Conservation (phyloP, 1,140 invertebrate species). For the Brachionus calyciflorus region DNA sequence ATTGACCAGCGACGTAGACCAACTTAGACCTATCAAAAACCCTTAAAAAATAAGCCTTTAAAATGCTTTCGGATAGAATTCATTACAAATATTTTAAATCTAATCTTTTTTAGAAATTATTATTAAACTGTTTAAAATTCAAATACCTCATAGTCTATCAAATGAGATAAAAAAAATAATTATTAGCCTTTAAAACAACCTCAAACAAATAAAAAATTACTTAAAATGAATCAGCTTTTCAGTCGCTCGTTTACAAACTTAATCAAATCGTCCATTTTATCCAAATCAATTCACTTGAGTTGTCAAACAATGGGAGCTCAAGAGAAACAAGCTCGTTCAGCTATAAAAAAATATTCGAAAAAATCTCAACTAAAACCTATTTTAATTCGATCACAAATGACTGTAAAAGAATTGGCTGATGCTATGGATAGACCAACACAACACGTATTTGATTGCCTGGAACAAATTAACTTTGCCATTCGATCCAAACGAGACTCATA, state of each 20-base stretch:
- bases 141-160: no score
- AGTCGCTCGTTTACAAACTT: not conserved
- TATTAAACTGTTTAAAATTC: no score
- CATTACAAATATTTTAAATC: no score
- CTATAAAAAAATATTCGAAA: slow-evolving; percentile 15
- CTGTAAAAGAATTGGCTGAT: slow-evolving; percentile 69
- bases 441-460: slow-evolving; percentile 24
- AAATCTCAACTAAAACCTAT: slow-evolving; percentile 44
- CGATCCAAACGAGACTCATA: slow-evolving; percentile 8
- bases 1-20: no score
- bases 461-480: slow-evolving; percentile 19
- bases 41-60: no score
- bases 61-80: no score
- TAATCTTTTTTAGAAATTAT: no score
- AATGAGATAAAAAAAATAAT: no score
- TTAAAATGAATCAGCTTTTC: not conserved
- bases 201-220: not conserved
- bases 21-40: no score
- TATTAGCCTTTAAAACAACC: no score
- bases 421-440: slow-evolving; percentile 56
- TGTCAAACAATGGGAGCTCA: not conserved
- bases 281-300: not conserved
- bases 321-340: slow-evolving; percentile 17
- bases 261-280: not conserved
- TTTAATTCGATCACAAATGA: slow-evolving; percentile 65